Evolutionary conservation across 2,888 invertebrate species (phyloP).

Genomic region (Agrypnus murinus): DNA sequence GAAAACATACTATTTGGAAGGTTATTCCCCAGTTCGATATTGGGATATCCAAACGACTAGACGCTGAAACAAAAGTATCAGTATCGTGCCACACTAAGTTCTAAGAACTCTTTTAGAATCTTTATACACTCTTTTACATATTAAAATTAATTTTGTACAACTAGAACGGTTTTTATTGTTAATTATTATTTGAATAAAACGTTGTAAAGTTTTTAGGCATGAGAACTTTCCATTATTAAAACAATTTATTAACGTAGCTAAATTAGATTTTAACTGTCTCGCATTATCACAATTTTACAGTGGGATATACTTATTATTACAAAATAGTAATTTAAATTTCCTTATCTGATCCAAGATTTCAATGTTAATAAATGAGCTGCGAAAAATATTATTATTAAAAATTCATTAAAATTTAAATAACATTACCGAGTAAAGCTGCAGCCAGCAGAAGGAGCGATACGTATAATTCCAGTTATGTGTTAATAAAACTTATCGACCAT

Average conservation of each 20-base stretch:
- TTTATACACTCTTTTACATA: no score
- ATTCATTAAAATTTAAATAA: neutral
- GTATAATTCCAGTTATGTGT: constrained; percentile 22
- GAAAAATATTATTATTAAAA: constrained; percentile 4
- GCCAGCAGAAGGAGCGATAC: neutral
- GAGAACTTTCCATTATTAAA: neutral
- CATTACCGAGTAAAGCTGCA: neutral
- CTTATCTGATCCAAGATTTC: constrained; percentile 1
- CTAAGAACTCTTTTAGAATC: no score
- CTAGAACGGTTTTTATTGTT: no score
- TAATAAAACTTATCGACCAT: constrained; percentile 30
- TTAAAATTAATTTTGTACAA: no score
- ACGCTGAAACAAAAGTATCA: no score
- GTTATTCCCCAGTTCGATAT: no score
- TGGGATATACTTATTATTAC: neutral
- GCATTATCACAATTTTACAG: neutral
- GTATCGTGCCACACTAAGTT: no score
- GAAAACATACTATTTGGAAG: no score
- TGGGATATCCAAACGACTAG: no score
- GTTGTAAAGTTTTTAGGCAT: neutral
- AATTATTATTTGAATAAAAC: neutral
- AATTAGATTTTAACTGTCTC: no score
- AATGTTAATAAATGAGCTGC: constrained; percentile 3
- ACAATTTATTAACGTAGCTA: no score
- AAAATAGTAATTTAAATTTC: neutral